A percentile compares a stretch with the other conserved stretches of the same genome.
phyloP scores from a whole-genome alignment of 2,888 invertebrate species.

The Cordilura impudica region DNA sequence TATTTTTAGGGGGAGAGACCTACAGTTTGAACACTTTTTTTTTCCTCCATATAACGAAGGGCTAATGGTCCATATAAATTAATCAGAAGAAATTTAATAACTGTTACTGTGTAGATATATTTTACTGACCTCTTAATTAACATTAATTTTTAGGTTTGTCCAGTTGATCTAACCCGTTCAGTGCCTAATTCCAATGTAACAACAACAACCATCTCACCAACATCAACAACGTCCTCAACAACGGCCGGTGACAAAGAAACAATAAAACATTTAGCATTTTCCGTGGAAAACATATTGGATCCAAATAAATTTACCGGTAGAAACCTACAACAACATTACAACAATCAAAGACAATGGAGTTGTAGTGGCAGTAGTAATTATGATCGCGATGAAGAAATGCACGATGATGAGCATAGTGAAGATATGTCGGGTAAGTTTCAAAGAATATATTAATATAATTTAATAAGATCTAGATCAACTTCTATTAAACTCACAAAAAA shows the following conservation, averaged over 20 bases:
- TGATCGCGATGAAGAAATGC: slow-evolving; percentile 77
- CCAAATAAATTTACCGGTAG: slow-evolving; percentile 93
- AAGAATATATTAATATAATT: not conserved
- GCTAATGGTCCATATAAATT: no score
- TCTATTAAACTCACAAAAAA: not conserved
- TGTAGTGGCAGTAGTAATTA: slow-evolving; percentile 74
- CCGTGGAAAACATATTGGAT: slow-evolving; percentile 93
- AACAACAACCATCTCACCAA: slow-evolving; percentile 56
- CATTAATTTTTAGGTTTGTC: slow-evolving; percentile 76
- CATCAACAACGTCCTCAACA: slow-evolving; percentile 69
- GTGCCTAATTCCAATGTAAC: slow-evolving; percentile 68
- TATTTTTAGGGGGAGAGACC: no score
- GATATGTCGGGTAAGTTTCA: slow-evolving; percentile 80
- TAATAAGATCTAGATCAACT: not conserved
- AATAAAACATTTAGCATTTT: slow-evolving; percentile 85
- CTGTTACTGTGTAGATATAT: no score
- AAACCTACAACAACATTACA: slow-evolving; percentile 65
- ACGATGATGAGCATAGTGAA: slow-evolving; percentile 77
- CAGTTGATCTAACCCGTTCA: slow-evolving; percentile 77
- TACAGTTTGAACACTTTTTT: no score
- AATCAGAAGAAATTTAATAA: no score
- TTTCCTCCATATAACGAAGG: no score
- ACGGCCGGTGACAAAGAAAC: slow-evolving; percentile 75
- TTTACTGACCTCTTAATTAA: no score
- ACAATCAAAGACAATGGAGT: slow-evolving; percentile 78